Conservation (phyloP, 2,888 invertebrate species). For the Frankliniella fusca region DNA sequence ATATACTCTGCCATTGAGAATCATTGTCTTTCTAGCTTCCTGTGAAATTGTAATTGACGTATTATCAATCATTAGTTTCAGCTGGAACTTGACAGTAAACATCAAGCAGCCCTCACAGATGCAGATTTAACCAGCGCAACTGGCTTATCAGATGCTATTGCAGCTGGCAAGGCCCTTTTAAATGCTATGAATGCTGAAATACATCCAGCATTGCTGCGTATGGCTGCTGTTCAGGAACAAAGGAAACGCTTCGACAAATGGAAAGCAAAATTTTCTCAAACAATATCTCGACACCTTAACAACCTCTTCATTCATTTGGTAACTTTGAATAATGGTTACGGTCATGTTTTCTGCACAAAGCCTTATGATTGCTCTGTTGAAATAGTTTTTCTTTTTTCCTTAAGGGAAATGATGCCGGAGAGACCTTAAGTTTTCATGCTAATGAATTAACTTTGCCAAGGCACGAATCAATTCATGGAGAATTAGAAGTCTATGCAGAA, state of each 20-base stretch:
- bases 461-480: slow-evolving; percentile 75
- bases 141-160: slow-evolving; percentile 60
- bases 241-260: slow-evolving; percentile 71
- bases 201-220: slow-evolving; percentile 58
- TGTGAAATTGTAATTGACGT: slow-evolving; percentile 33
- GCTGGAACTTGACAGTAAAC: slow-evolving; percentile 63
- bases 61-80: slow-evolving; percentile 52
- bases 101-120: slow-evolving; percentile 64
- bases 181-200: slow-evolving; percentile 68
- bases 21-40: slow-evolving; percentile 13
- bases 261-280: slow-evolving; percentile 73
- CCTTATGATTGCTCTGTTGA: background rate
- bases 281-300: slow-evolving; percentile 84
- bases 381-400: background rate
- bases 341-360: slow-evolving; percentile 29
- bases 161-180: slow-evolving; percentile 68
- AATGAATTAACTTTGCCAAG: slow-evolving; percentile 67
- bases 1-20: no score
- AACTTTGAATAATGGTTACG: slow-evolving; percentile 35
- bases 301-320: slow-evolving; percentile 92
- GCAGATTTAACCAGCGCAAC: slow-evolving; percentile 65
- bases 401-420: slow-evolving; percentile 66
- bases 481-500: slow-evolving; percentile 80
- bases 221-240: slow-evolving; percentile 78
- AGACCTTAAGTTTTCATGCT: slow-evolving; percentile 51